Base-by-base conservation (phyloP, 2,113 vertebrate species). In the Leptobrachium ailaonicum region DNA sequence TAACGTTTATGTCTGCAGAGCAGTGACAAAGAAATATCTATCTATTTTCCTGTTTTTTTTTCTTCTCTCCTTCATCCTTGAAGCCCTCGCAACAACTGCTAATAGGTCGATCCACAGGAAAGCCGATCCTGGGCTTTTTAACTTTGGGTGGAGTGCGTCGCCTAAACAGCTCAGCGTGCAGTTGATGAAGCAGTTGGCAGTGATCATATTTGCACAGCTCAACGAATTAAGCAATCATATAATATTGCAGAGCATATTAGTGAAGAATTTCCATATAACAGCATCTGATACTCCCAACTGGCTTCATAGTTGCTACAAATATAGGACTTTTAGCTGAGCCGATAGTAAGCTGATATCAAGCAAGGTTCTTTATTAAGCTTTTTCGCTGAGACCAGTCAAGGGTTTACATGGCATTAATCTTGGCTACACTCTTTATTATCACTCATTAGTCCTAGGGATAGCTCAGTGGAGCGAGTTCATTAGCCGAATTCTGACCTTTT, bases 181-280 rank as follows among this genome's bases (percentile, higher is more conserved):
- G 90, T 89, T 86, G 90, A 82, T 86, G 89, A 88, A 88, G 86
- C 89, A 92, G 90, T 91, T 92, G 88, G 88, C 87, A 9, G 85
- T 83, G 76, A 86, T 90, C 89, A 88, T 89, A 88, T 92, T 93
- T 86, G 88, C 89, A 90, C 70, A 79, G 88, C 88, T 93, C 91
- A 93, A 93, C 88, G 89, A 94, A 92, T 95, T 90, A 92, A 95
- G 94, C 91, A 92, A 95, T 95, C 83, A 73, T 83, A 85, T 85
- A 92, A 89, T 89, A 91, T 92, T 88, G 87, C 87, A 86, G 91
- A 90, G 90, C 90, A 88, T 90, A 91, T 90, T 92, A 91, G 88
- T 86, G 81, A 92, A 90, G 94, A 94, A 95, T 95, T 94, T 95
- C 94, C 94, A 94, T 92, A 92, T 94, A 94, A 89, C 83, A 90